Evolutionary conservation across 2,113 vertebrate species (phyloP).

Genomic region (Hydrolagus affinis): DNA sequence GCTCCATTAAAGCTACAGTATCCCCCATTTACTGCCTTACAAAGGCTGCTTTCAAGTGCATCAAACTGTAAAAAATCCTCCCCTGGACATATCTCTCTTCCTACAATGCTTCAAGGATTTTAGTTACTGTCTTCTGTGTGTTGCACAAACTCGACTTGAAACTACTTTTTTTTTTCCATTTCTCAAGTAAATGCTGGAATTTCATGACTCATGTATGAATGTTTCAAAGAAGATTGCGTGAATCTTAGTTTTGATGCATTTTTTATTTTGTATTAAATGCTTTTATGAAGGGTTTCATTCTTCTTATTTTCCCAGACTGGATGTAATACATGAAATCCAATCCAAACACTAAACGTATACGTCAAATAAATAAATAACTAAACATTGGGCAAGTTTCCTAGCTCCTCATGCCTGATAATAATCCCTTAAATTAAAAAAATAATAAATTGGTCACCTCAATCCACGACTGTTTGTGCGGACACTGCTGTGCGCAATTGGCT

Average conservation of each 20-base stretch:
- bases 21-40: constrained; percentile 18
- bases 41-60: constrained; percentile 19
- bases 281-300: background rate
- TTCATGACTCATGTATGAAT: background rate
- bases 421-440: too few relatives aligned
- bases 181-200: background rate
- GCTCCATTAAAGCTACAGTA: constrained; percentile 28
- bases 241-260: too few relatives aligned
- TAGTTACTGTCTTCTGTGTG: background rate
- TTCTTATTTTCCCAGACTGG: background rate
- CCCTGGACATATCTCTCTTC: constrained; percentile 6
- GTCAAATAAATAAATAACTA: background rate
- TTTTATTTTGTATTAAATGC: too few relatives aligned
- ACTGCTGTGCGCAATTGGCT: too few relatives aligned
- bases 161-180: background rate
- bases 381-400: too few relatives aligned
- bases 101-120: background rate
- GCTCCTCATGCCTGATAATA: too few relatives aligned
- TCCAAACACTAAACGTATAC: background rate
- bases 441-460: too few relatives aligned
- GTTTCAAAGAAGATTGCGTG: background rate
- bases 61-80: constrained; percentile 31
- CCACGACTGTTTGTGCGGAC: too few relatives aligned
- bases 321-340: background rate
- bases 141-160: background rate